Evolutionary conservation across 2,113 vertebrate genomes (phyloP), one percentile per base, ranked within the genome.

Genomic region (Tetrax tetrax): DNA sequence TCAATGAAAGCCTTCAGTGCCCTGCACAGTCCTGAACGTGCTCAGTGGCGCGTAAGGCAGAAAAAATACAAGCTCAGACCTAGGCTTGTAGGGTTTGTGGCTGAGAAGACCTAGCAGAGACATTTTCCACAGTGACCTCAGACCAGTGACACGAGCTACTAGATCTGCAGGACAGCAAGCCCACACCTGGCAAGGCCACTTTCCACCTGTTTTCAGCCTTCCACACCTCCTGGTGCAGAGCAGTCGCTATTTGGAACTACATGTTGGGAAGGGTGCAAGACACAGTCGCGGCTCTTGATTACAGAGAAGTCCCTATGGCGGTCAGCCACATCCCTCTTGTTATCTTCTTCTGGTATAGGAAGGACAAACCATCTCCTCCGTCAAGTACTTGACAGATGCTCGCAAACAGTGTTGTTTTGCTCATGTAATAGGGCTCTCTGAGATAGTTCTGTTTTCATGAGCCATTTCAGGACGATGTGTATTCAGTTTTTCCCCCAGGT

Each of bases 131-230:
- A 68, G 41, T 7, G 6, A 86, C 12, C 4, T 0, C 41, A 43
- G 41, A 16, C 41, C n/a, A 68, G 41, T 7, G 6, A 86, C 12
- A 4, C 0, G 0, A 92, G n/a, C 25, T 66, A 27, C 47, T 60
- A n/a, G 14, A 23, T 33, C 45, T 57, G 41, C 19, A 50, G 20
- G 6, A 2, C 18, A 56, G 25, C 41, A 88, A 72, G 47, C 22
- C 41, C 9, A 53, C 41, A 27, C 12, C 17, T 35, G 33, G 33
- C 21, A 53, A 85, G 28, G 53, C 13, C 8, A 7, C 48, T 79
- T 82, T 75, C 6, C 37, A 45, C 9, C 45, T 33, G 6, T 57
- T 83, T 83, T 77, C 56, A 88, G 37, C 35, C 57, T 13, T 21
- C 35, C 18, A 33, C 17, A 33, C 29, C 25, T 54, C 4, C 25